Percentiles rank a stretch among this genome's conserved stretches.
phyloP scores from a whole-genome alignment of 1,140 invertebrate species.

The Sweltsa coloradensis region DNA sequence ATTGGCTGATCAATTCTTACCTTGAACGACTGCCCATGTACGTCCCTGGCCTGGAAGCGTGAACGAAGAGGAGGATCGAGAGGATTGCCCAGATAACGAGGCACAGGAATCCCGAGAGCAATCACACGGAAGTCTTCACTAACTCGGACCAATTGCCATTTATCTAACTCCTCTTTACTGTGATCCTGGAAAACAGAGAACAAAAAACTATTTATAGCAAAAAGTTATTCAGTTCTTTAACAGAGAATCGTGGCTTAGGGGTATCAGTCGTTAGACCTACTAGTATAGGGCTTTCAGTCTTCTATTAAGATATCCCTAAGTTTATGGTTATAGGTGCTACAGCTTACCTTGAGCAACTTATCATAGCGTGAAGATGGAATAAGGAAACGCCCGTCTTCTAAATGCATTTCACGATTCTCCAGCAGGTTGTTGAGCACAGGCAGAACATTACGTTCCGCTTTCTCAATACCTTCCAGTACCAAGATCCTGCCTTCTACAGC shows the following conservation, averaged over 20 bases:
- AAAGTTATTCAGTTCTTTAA: too few species aligned
- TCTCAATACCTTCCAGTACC: slow-evolving; percentile 94
- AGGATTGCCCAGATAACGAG: slow-evolving; percentile 82
- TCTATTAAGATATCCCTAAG: too few species aligned
- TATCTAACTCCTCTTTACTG: slow-evolving; percentile 61
- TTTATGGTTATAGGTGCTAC: neutral
- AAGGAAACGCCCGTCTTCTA: slow-evolving; percentile 92
- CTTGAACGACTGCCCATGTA: slow-evolving; percentile 46
- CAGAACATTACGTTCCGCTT: slow-evolving; percentile 92
- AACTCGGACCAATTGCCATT: slow-evolving; percentile 78
- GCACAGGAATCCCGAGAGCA: slow-evolving; percentile 77
- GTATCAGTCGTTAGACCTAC: too few species aligned
- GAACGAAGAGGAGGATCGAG: slow-evolving; percentile 91
- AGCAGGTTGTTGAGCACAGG: slow-evolving; percentile 95
- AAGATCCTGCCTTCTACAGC: slow-evolving; percentile 79
- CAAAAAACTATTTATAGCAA: neutral
- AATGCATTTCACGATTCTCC: slow-evolving; percentile 97
- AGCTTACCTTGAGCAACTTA: slow-evolving; percentile 65
- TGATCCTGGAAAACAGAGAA: slow-evolving; percentile 47
- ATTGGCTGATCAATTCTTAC: slow-evolving; percentile 32
- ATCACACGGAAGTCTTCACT: slow-evolving; percentile 87
- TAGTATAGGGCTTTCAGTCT: too few species aligned
- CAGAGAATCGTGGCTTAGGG: too few species aligned
- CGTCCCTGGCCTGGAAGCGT: slow-evolving; percentile 84
- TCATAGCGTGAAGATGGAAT: slow-evolving; percentile 82